Conservation (phyloP, 2,888 invertebrate species). For the Ceriagrion tenellum region DNA sequence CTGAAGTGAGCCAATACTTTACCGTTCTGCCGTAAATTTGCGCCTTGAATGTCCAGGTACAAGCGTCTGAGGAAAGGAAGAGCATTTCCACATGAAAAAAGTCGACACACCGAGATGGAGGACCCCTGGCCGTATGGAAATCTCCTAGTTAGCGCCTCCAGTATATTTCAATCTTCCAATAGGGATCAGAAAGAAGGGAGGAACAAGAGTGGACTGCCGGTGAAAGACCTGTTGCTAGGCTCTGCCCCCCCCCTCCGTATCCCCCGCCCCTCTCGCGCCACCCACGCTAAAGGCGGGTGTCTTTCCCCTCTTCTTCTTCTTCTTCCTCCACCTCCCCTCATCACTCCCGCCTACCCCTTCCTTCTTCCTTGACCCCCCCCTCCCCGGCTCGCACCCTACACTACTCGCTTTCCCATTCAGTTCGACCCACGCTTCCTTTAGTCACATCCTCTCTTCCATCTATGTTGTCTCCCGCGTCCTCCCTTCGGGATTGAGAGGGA, state of each 20-base stretch:
- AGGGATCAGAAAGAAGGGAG: not conserved
- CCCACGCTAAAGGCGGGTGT: not conserved
- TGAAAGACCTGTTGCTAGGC: constrained; percentile 37
- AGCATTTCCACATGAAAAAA: too few species aligned
- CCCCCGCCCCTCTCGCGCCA: not conserved
- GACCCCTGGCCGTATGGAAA: too few species aligned
- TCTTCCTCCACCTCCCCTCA: not conserved
- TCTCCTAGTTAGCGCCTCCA: too few species aligned
- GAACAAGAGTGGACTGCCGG: not conserved
- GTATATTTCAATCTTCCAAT: too few species aligned
- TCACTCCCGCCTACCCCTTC: not conserved
- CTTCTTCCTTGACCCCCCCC: not conserved
- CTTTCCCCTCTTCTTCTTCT: not conserved
- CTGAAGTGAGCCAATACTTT: too few species aligned
- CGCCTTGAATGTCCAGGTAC: too few species aligned
- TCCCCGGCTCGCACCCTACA: not conserved
- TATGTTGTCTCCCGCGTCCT: not conserved
- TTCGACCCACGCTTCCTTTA: not conserved
- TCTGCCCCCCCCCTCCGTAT: not conserved
- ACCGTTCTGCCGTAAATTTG: too few species aligned
- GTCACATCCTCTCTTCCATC: not conserved
- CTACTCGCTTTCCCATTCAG: not conserved
- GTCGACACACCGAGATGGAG: too few species aligned
- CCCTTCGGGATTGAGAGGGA: not conserved
- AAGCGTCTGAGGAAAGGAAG: too few species aligned